phyloP scores from a whole-genome alignment of 2,113 vertebrate genomes.

The Glaucidium brasilianum region DNA sequence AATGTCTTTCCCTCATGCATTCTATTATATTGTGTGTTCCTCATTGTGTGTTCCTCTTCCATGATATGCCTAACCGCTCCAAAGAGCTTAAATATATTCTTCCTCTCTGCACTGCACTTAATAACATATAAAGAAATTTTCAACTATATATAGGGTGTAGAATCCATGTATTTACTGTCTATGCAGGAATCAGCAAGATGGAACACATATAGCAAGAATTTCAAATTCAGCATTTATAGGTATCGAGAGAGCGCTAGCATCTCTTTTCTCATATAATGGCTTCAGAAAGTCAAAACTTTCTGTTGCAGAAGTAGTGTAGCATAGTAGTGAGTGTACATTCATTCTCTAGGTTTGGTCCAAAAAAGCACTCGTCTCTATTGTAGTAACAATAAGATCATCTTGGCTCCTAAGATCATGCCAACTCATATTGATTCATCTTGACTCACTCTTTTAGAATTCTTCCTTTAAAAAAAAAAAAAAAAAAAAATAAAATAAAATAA shows the following conservation, averaged over 20 bases:
- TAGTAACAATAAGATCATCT: not conserved
- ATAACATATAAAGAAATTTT: not conserved
- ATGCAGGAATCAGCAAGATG: not conserved
- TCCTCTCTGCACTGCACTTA: not conserved
- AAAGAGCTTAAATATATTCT: not conserved
- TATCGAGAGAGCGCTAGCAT: accelerated
- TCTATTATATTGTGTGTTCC: not conserved
- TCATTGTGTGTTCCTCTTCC: not conserved
- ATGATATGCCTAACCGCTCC: not conserved
- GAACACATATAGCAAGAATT: accelerated
- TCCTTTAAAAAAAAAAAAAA: not conserved
- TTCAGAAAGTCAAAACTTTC: not conserved
- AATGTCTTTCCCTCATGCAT: not conserved
- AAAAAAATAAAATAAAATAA: no score
- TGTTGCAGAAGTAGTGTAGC: not conserved
- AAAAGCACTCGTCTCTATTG: not conserved
- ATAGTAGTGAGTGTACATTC: not conserved
- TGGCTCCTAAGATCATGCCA: not conserved
- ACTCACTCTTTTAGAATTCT: not conserved
- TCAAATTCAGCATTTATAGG: not conserved
- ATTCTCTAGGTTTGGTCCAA: not conserved
- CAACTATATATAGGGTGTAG: accelerated
- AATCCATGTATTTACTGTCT: not conserved
- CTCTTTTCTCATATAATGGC: not conserved
- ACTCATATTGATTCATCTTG: not conserved